Percentiles rank a stretch among this genome's conserved stretches.
Conservation (phyloP, 2,888 invertebrate species). For the Lasioglossum lativentre region DNA sequence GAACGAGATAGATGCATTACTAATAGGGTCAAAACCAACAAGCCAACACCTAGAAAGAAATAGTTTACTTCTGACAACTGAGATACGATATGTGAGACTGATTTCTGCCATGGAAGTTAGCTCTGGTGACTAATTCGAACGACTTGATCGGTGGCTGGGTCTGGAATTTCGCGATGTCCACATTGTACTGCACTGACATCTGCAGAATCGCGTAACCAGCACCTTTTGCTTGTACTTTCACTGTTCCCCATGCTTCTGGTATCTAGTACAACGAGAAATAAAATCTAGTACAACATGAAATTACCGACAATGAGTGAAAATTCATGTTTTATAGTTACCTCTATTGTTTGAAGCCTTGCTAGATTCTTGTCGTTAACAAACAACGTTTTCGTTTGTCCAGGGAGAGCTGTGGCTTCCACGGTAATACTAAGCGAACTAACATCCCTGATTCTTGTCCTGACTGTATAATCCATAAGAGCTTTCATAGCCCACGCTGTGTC, state of each 20-base stretch:
- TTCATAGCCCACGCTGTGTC: slow-evolving; percentile 96
- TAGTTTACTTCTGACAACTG: slow-evolving; percentile 92
- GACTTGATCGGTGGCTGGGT: slow-evolving; percentile 92
- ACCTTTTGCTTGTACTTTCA: slow-evolving; percentile 96
- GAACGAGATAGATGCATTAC: background rate
- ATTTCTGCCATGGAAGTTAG: slow-evolving; percentile 94
- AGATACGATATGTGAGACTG: slow-evolving; percentile 96
- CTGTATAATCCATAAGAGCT: slow-evolving; percentile 95
- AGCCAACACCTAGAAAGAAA: background rate
- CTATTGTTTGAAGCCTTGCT: slow-evolving; percentile 91
- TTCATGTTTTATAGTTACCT: slow-evolving; percentile 85
- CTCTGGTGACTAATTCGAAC: slow-evolving; percentile 92
- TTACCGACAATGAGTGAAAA: background rate
- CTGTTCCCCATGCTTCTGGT: slow-evolving; percentile 97
- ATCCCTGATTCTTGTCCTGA: slow-evolving; percentile 93
- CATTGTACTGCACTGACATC: slow-evolving; percentile 96
- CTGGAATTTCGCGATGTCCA: slow-evolving; percentile 93
- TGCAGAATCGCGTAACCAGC: slow-evolving; percentile 97
- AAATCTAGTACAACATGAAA: background rate
- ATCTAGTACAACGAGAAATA: slow-evolving; percentile 86
- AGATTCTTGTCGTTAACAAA: slow-evolving; percentile 91
- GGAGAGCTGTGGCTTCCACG: slow-evolving; percentile 94
- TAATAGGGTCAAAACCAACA: background rate
- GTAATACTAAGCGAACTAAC: slow-evolving; percentile 91
- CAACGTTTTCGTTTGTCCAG: slow-evolving; percentile 88